phyloP scores from a whole-genome alignment of 2,113 vertebrate species.

The Macroglossus sobrinus region DNA sequence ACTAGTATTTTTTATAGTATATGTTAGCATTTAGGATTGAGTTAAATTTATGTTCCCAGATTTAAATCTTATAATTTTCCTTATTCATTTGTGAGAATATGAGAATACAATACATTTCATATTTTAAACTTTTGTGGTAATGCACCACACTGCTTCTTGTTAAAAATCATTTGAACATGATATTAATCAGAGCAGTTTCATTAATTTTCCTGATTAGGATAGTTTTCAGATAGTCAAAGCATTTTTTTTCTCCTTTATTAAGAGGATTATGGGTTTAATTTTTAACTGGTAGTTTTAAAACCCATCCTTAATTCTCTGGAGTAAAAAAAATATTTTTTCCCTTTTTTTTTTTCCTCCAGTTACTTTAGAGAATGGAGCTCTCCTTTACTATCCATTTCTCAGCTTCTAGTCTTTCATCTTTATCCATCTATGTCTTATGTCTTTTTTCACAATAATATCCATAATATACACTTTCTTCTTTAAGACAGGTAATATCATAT shows the following conservation, averaged over 20 bases:
- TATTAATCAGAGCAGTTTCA: background rate
- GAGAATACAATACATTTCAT: background rate
- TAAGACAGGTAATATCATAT: background rate
- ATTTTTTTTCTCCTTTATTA: conserved; percentile 51
- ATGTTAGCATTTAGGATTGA: background rate
- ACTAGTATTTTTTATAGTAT: background rate
- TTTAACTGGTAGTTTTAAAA: conserved; percentile 1
- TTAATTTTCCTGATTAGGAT: conserved; percentile 27
- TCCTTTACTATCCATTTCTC: background rate
- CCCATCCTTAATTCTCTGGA: background rate
- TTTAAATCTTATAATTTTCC: background rate
- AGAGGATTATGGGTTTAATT: conserved; percentile 22
- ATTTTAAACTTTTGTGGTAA: background rate
- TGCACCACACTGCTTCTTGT: background rate
- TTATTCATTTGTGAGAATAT: background rate
- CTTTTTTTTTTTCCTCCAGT: background rate
- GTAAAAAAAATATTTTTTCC: background rate
- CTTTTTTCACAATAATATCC: background rate
- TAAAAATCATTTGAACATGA: conserved; percentile 28
- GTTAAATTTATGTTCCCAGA: background rate
- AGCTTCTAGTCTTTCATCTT: background rate
- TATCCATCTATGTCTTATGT: background rate
- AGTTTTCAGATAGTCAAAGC: conserved; percentile 30
- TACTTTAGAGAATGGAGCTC: background rate
- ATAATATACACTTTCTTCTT: background rate